A percentile compares a stretch with the other conserved stretches of the same genome.
Evolutionary conservation across 2,113 vertebrate species (phyloP).

Genomic region (Rhipidura dahli): DNA sequence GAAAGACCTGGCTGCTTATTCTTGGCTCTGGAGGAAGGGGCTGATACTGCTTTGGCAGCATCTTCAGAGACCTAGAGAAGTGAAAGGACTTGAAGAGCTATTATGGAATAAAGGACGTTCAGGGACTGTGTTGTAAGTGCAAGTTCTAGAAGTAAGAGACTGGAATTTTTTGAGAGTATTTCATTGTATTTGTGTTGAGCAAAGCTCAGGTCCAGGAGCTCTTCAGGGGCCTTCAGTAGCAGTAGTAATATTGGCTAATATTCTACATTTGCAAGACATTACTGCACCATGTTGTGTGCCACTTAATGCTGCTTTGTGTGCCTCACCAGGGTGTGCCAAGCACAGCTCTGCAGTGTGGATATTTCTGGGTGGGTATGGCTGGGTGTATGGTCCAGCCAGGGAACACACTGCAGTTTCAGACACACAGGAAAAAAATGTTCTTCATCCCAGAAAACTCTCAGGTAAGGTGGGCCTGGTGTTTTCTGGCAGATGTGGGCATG

Average conservation of each 20-base stretch:
- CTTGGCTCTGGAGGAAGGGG: constrained; percentile 29
- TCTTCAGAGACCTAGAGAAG: constrained; percentile 60
- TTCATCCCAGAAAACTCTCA: background rate
- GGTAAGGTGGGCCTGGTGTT: background rate
- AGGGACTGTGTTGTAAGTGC: background rate
- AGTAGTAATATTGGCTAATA: background rate
- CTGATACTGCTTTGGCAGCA: constrained; percentile 24
- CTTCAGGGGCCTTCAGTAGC: background rate
- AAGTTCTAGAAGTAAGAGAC: background rate
- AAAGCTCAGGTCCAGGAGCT: background rate
- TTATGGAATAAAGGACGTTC: background rate
- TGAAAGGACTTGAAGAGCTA: background rate
- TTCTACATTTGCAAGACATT: background rate
- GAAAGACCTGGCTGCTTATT: background rate
- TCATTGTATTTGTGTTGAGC: background rate
- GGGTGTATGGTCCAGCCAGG: background rate
- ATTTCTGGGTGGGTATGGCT: background rate
- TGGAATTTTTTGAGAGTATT: background rate
- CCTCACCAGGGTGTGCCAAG: background rate
- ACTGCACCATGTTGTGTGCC: background rate
- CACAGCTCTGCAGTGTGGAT: background rate
- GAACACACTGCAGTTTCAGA: background rate
- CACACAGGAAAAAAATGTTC: background rate
- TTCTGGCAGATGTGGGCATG: background rate
- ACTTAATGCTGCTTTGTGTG: fast-evolving